Base-by-base conservation (phyloP, 2,113 vertebrate species). In the Mirza zaza region DNA sequence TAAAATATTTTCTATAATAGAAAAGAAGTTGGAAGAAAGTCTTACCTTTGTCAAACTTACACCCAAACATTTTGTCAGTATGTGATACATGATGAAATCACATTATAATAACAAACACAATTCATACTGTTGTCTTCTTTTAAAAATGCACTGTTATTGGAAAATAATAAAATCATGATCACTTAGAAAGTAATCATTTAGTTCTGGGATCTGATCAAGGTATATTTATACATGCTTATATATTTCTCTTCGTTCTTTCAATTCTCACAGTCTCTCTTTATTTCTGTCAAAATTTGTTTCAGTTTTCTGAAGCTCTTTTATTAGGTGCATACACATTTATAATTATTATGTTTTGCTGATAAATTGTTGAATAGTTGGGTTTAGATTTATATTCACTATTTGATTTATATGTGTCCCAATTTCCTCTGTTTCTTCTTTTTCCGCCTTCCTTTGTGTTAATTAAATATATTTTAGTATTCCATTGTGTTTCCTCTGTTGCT, bases 161-260 rank as follows among this genome's bases (percentile, higher is more conserved):
- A 45, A 68, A 92, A 45, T 27, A 59, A 29, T 48, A 79, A 70
- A n/a, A 34, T 50, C 65, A 80, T 81, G 1, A 87, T 48, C 6
- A 81, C 13, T 87, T 90, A 96, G 23, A 12, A 89, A 59, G 12
- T 84, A 81, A 50, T 90, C 12, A 70, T 81, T 95, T 85, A 73
- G 45, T 81, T 94, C 80, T 23, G 6, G 3, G 13, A 57, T 83
- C 48, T 82, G 67, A 90, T 15, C 87, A 84, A 84, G 39, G 1
- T 39, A n/a, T 25, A 77, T 89, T 0, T 77, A 25, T 11, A 55
- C 6, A 77, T 59, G 45, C 18, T 59, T 32, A 39, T 29, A 12
- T 87, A 81, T 87, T 85, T 91, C 45, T 92, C 39, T 18, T 89
- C 93, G 3, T 61, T 81, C 20, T 91, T 94, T 77, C 3, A 59